Evolutionary conservation across 2,888 invertebrate genomes (phyloP), one percentile per base, ranked within the genome.

Genomic region (Salticus scenicus): DNA sequence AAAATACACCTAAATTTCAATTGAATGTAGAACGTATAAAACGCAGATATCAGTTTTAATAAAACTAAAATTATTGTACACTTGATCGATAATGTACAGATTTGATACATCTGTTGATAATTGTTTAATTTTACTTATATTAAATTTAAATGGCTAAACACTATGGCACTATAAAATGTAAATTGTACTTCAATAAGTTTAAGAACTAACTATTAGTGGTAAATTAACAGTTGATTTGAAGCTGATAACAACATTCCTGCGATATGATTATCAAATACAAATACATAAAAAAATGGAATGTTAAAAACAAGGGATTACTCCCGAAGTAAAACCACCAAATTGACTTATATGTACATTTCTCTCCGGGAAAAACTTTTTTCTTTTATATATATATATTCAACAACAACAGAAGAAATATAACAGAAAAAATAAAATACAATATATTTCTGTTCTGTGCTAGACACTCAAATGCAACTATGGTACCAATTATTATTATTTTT

Each of bases 401-500:
- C 69, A 30, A 83, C 70, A 33, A 83, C 73, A 78, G 31, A 79
- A 42, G 41, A 70, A 31, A 33, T 47, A 78, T n/a, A 84, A 10
- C 24, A 72, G 30, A 73, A 78, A 70, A 72, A 82, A 85, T 67
- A 51, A 78, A 77, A 63, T 73, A 37, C 57, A 79, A 78, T 17
- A 63, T 42, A 71, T 42, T 47, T 74, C 51, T 63, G 67, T 78
- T 85, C 77, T 77, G 66, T 47, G 74, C 78, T 85, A 85, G 69
- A 78, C 84, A 79, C 84, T 70, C 78, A 79, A 83, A 24, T 57
- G 76, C 77, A 77, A 74, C 84, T 85, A 78, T 74, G 78, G 84
- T 78, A 78, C 74, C 84, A 57, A 31, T 70, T n/a, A n/a, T n/a
- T n/a, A n/a, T n/a, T n/a, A n/a, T 79, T 70, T 69, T 74, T 74